A percentile compares a stretch with the other conserved stretches of the same genome.
Evolutionary conservation across 2,113 vertebrate genomes (phyloP).

Genomic region (Origma solitaria): DNA sequence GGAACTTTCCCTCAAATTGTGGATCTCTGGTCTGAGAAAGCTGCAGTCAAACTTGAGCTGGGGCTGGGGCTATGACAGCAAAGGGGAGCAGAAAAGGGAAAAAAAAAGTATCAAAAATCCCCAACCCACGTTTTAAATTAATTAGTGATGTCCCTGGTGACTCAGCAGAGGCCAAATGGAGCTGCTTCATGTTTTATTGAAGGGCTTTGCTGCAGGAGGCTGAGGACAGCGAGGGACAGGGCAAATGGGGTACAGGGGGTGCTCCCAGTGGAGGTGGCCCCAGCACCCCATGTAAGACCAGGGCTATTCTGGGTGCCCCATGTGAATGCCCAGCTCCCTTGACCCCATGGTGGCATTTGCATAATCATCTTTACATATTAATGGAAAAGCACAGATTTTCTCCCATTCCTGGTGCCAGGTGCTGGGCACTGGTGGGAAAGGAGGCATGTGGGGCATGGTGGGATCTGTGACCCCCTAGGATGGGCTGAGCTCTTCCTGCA

Average conservation of each 20-base stretch:
- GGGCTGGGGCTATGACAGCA: neutral
- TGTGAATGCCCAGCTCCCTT: neutral
- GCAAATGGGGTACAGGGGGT: neutral
- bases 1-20: neutral
- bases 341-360: neutral
- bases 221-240: neutral
- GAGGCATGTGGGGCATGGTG: neutral
- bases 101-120: neutral
- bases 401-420: rapidly evolving
- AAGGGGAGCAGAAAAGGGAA: neutral
- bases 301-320: neutral
- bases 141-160: constrained; percentile 32
- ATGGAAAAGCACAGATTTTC: neutral
- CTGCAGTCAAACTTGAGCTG: neutral
- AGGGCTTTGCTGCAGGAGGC: neutral
- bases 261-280: neutral
- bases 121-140: neutral
- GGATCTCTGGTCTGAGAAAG: neutral
- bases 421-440: neutral
- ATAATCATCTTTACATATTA: neutral
- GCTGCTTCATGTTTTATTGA: constrained; percentile 32
- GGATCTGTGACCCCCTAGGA: neutral
- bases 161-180: constrained; percentile 37
- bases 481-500: neutral
- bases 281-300: rapidly evolving